These are phyloP conservation scores for Atlantisia rogersi DNA, from an alignment of 2,113 vertebrate genomes.

Conservation along the genomic window DNA sequence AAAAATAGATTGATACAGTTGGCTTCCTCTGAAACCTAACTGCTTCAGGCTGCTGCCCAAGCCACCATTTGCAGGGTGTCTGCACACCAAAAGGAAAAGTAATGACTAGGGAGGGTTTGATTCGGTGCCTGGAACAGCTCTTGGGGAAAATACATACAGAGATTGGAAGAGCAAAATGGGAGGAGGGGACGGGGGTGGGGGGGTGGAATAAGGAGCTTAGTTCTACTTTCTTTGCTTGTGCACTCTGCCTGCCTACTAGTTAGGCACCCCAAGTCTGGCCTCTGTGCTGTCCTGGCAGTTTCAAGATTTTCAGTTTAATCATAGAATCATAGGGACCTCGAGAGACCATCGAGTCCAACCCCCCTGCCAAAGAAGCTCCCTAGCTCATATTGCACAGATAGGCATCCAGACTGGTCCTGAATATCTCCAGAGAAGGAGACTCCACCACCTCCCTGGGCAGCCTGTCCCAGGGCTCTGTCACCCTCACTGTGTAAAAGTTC, in stretches of 20 bases:
- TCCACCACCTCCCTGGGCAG: too few relatives aligned
- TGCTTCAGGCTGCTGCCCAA: constrained; percentile 18
- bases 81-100: neutral
- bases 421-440: too few relatives aligned
- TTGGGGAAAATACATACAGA: neutral
- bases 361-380: too few relatives aligned
- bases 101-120: constrained; percentile 20
- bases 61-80: neutral
- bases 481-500: too few relatives aligned
- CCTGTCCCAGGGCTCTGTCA: too few relatives aligned
- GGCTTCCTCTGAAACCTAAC: constrained; percentile 9
- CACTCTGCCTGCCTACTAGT: neutral
- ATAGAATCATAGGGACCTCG: too few relatives aligned
- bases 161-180: neutral
- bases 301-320: neutral
- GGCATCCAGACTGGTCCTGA: too few relatives aligned
- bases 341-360: too few relatives aligned
- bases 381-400: too few relatives aligned
- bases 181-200: neutral
- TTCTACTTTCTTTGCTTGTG: neutral
- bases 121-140: constrained; percentile 1
- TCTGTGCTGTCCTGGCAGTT: neutral
- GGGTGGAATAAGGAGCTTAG: neutral
- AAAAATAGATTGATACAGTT: constrained; percentile 59
- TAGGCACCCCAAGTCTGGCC: neutral